Percentiles rank a stretch among this genome's conserved stretches.
phyloP scores from a whole-genome alignment of 2,888 invertebrate genomes.

The Thera obeliscata region DNA sequence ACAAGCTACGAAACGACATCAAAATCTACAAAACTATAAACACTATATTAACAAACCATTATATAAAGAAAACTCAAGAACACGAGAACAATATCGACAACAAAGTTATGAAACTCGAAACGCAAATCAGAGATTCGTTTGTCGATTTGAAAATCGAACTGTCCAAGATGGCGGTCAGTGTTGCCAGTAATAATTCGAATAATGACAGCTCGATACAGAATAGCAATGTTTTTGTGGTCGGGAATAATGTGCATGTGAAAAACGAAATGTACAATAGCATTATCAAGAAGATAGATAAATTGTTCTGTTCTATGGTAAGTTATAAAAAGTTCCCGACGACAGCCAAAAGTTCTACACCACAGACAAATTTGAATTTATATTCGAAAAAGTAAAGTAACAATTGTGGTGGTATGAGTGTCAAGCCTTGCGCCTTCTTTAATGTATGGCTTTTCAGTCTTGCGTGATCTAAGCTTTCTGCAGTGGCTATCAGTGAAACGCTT shows the following conservation, averaged over 20 bases:
- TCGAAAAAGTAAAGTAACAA: neutral
- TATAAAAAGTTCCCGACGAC: neutral
- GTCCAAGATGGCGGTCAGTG: conserved; percentile 54
- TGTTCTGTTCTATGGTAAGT: conserved; percentile 79
- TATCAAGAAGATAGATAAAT: conserved; percentile 75
- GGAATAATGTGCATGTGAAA: conserved; percentile 64
- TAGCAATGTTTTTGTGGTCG: conserved; percentile 69
- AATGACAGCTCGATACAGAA: conserved; percentile 63
- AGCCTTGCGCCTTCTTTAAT: no score
- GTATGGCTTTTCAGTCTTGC: no score
- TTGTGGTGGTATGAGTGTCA: no score
- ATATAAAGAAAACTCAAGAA: conserved; percentile 72
- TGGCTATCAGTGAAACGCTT: no score
- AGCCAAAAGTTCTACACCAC: no score
- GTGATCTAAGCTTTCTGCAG: no score
- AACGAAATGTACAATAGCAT: conserved; percentile 76
- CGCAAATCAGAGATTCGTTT: conserved; percentile 67
- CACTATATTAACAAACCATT: conserved; percentile 77
- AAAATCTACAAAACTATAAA: conserved; percentile 79
- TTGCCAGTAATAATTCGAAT: conserved; percentile 56
- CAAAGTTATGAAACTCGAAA: conserved; percentile 70
- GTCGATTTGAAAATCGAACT: conserved; percentile 66
- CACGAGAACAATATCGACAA: conserved; percentile 67
- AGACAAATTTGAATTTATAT: no score
- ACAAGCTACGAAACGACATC: conserved; percentile 75